Conservation (phyloP, 2,797 vertebrate genomes). For the Spheniscus humboldti region DNA sequence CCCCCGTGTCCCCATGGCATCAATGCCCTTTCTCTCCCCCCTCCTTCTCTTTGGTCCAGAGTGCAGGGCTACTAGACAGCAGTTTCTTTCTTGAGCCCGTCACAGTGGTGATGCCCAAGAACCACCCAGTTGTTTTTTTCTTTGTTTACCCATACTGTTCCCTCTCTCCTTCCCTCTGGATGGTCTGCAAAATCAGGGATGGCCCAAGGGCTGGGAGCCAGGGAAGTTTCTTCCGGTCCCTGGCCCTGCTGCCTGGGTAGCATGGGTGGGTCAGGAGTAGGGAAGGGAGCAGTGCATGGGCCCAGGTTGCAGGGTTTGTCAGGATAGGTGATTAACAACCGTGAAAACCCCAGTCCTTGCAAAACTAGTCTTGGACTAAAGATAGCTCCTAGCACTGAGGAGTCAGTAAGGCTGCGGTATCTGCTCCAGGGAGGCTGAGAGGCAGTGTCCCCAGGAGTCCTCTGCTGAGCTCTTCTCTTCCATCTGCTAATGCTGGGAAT, state of each 20-base stretch:
- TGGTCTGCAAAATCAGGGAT: neutral
- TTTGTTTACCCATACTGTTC: accelerated
- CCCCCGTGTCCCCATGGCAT: accelerated
- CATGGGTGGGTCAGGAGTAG: accelerated
- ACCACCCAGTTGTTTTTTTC: accelerated
- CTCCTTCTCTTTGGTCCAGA: neutral
- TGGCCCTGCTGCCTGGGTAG: neutral
- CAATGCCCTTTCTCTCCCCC: neutral
- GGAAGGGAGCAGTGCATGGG: accelerated
- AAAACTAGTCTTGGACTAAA: neutral
- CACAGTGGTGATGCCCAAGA: neutral
- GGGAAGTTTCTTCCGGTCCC: neutral
- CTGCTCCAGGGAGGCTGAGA: neutral
- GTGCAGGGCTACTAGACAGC: neutral
- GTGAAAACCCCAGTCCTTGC: neutral
- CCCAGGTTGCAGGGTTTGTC: neutral
- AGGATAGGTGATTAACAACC: neutral
- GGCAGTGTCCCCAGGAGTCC: neutral
- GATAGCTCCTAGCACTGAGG: neutral
- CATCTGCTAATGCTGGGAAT: neutral
- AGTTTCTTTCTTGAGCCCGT: neutral
- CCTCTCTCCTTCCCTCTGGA: neutral
- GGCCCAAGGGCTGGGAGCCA: neutral
- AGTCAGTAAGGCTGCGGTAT: neutral
- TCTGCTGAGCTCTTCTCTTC: neutral